phyloP scores from a whole-genome alignment of 2,113 vertebrate genomes.

The Sorex fumeus region DNA sequence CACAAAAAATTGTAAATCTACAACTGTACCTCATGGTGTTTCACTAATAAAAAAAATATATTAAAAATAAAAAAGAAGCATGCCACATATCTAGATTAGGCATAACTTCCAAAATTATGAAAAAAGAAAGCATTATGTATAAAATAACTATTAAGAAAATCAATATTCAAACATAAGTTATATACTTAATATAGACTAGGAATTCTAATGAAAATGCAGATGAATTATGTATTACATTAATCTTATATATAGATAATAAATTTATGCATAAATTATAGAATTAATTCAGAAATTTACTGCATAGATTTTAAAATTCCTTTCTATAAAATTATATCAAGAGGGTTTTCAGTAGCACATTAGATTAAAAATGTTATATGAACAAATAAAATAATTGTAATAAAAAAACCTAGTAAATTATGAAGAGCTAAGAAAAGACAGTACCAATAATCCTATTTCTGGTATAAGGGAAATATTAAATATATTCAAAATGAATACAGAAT shows the following conservation, averaged over 20 bases:
- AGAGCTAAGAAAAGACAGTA: neutral
- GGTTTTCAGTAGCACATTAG: too few species aligned
- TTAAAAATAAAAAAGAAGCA: too few species aligned
- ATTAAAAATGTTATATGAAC: too few species aligned
- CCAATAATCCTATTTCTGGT: neutral
- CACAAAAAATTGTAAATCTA: too few species aligned
- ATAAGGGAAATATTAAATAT: conserved; percentile 8
- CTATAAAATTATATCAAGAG: too few species aligned
- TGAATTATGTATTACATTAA: neutral
- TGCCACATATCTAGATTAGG: neutral
- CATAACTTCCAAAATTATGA: neutral
- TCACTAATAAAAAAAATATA: too few species aligned
- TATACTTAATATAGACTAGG: neutral
- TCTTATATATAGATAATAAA: neutral
- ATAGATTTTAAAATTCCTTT: too few species aligned
- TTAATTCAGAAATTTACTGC: too few species aligned
- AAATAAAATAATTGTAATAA: too few species aligned
- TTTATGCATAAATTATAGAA: neutral
- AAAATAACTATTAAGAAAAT: neutral
- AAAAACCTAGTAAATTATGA: conserved; percentile 6
- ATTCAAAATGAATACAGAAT: conserved; percentile 1
- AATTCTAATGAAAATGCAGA: neutral
- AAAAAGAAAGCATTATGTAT: neutral
- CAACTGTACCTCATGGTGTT: too few species aligned
- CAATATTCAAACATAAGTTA: neutral